Conservation (phyloP, 2,888 invertebrate genomes). For the Perizoma flavofasciatum region DNA sequence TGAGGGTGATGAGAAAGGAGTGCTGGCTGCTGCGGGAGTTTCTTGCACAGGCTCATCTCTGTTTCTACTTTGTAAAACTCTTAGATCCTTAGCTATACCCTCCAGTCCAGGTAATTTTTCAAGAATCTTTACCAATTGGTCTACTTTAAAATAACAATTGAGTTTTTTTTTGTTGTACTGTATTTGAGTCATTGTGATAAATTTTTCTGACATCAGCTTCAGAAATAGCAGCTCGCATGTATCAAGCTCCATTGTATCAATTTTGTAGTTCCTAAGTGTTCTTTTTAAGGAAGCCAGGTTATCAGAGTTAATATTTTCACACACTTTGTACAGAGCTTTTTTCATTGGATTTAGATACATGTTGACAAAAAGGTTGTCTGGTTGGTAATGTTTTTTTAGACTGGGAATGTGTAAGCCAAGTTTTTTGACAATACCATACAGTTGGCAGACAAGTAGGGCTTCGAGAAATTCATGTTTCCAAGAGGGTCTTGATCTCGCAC, state of each 20-base stretch:
- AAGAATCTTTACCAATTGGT: slow-evolving; percentile 60
- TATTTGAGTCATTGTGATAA: slow-evolving; percentile 54
- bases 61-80: slow-evolving; percentile 50
- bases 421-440: slow-evolving; percentile 64
- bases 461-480: slow-evolving; percentile 76
- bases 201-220: slow-evolving; percentile 67
- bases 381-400: slow-evolving; percentile 58
- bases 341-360: slow-evolving; percentile 65
- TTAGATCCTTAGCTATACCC: slow-evolving; percentile 53
- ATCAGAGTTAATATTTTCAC: slow-evolving; percentile 63
- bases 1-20: slow-evolving; percentile 26
- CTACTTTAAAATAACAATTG: slow-evolving; percentile 46
- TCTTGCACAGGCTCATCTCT: slow-evolving; percentile 39
- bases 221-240: slow-evolving; percentile 67
- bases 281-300: slow-evolving; percentile 62
- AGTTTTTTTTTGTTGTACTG: slow-evolving; percentile 42
- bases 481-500: slow-evolving; percentile 55
- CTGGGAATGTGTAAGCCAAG: slow-evolving; percentile 60
- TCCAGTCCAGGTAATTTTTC: slow-evolving; percentile 57
- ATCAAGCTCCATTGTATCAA: slow-evolving; percentile 61
- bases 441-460: slow-evolving; percentile 67
- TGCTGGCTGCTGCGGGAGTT: slow-evolving; percentile 33
- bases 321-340: slow-evolving; percentile 66
- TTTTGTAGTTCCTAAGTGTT: slow-evolving; percentile 57
- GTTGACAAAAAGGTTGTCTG: slow-evolving; percentile 50